Conservation (phyloP, 2,888 invertebrate species). For the Cantharis rustica region DNA sequence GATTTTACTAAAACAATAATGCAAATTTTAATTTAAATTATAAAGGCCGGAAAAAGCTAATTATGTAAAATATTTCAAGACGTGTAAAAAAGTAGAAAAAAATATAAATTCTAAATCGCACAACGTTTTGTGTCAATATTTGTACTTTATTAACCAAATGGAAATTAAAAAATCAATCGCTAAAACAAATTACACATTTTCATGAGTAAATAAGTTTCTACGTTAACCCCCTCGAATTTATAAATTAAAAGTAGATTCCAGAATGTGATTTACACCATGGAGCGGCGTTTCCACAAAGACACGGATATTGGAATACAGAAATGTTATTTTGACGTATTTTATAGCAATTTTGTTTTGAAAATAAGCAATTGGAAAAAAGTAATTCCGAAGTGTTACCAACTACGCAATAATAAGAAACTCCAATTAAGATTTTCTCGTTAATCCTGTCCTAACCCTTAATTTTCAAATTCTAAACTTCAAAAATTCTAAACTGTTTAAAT, state of each 20-base stretch:
- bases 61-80: neutral
- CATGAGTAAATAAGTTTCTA: neutral
- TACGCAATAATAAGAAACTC: neutral
- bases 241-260: neutral
- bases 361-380: neutral
- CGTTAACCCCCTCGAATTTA: neutral
- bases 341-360: neutral
- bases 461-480: neutral
- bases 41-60: neutral
- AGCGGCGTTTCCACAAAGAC: neutral
- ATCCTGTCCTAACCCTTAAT: neutral
- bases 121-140: neutral
- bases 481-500: neutral
- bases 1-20: neutral
- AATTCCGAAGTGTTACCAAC: neutral
- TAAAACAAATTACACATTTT: neutral
- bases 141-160: neutral
- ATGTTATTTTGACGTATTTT: neutral
- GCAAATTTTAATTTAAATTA: neutral
- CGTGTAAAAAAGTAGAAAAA: neutral
- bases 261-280: neutral
- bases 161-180: neutral
- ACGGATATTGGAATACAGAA: neutral
- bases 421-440: neutral
- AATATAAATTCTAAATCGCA: neutral